These are phyloP conservation scores for Tetrax tetrax DNA, from an alignment of 2,113 vertebrate genomes.

Conservation along the genomic window DNA sequence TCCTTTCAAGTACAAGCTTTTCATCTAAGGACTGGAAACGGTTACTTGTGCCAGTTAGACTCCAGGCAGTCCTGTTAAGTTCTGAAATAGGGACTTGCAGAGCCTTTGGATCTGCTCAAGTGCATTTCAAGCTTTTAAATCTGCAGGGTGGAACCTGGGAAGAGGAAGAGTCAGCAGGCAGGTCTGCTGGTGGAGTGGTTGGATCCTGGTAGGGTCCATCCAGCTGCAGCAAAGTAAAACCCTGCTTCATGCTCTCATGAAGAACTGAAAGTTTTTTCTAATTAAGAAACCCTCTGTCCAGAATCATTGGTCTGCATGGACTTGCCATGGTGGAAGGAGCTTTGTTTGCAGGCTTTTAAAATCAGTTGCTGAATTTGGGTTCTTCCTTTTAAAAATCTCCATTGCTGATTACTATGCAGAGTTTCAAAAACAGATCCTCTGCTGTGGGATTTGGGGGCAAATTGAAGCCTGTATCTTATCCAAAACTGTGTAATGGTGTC, in stretches of 20 bases:
- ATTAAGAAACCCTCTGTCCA: constrained; percentile 53
- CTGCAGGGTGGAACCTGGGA: neutral
- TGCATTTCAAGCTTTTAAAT: neutral
- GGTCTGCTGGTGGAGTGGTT: neutral
- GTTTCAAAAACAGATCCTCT: neutral
- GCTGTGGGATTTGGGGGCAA: neutral
- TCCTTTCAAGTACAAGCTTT: constrained; percentile 19
- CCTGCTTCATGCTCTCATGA: neutral
- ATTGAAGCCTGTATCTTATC: neutral
- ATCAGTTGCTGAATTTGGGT: constrained; percentile 32
- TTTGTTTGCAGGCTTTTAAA: constrained; percentile 67
- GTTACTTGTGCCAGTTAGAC: neutral
- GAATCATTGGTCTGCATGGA: constrained; percentile 66
- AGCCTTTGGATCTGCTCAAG: constrained; percentile 1
- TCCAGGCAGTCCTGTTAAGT: constrained; percentile 14
- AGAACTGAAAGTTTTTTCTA: neutral
- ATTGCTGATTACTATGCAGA: neutral
- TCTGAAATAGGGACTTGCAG: neutral
- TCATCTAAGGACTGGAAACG: neutral
- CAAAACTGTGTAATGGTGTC: neutral
- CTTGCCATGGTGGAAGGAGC: constrained; percentile 43
- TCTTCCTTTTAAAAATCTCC: neutral
- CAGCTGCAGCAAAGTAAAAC: neutral
- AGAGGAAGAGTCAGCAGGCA: neutral
- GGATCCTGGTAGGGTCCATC: no score